Evolutionary conservation across 2,113 vertebrate species (phyloP).

Genomic region (Oceanites oceanicus): DNA sequence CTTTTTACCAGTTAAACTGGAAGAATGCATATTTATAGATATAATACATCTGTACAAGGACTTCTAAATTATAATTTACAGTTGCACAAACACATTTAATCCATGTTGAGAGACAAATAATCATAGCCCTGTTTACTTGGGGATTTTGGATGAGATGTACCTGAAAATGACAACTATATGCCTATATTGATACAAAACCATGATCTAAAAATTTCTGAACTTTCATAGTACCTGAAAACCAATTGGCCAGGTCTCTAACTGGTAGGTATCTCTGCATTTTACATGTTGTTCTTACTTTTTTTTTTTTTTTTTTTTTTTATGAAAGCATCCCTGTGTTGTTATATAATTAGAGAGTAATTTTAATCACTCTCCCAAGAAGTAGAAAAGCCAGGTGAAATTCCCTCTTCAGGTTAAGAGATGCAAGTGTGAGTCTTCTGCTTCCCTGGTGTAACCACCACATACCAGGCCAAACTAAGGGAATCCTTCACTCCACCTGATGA

Average conservation of each 20-base stretch:
- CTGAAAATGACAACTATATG: not conserved
- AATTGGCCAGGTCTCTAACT: not conserved
- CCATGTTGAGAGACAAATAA: not conserved
- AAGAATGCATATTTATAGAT: not conserved
- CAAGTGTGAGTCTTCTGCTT: not conserved
- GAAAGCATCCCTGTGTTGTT: not conserved
- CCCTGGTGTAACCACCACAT: not conserved
- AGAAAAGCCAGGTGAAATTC: not conserved
- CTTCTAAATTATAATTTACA: not conserved
- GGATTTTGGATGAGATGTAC: not conserved
- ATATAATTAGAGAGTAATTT: not conserved
- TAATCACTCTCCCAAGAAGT: not conserved
- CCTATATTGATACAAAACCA: not conserved
- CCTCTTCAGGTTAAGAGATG: not conserved
- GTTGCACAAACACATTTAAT: not conserved
- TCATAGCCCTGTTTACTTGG: not conserved
- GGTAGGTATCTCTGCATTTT: not conserved
- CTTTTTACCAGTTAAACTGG: not conserved
- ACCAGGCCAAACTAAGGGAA: not conserved
- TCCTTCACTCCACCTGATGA: not conserved
- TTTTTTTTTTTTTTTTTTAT: not conserved
- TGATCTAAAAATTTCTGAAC: not conserved
- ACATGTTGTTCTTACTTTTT: not conserved
- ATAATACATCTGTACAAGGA: not conserved
- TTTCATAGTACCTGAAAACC: not conserved